Evolutionary conservation across 2,888 invertebrate genomes (phyloP), one percentile per base, ranked within the genome.

Genomic region (Arctia plantaginis): DNA sequence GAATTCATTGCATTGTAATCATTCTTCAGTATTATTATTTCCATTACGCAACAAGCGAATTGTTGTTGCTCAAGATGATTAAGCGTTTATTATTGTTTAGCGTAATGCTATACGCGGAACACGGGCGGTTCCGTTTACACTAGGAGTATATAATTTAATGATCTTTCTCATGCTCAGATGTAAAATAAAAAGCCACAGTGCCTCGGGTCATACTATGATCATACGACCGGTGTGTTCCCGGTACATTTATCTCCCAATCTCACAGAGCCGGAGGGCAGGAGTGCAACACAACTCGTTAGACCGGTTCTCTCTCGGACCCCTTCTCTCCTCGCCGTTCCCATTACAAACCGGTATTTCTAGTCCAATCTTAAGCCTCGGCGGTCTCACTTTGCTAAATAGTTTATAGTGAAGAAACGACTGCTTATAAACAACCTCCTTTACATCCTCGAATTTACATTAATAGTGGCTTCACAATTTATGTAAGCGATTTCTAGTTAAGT

Each of bases 211-310:
- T 74, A 81, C 77, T 86, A 82, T 86, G 85, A 85, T 84, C 85
- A 84, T 88, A 84, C 81, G 82, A 81, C 78, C 80, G 47, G 64
- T 64, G 74, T 78, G 84, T 90, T 90, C 90, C 89, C 82, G 83
- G 90, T 88, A 87, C 87, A 89, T 90, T 91, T 92, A 93, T 93
- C 90, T 88, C 90, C 90, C 86, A 90, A 93, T 93, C 91, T 91
- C 79, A 87, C 82, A 84, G 77, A 82, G 84, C 87, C 84, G 80
- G 81, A 85, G 87, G 89, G 90, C 90, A 90, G 86, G 88, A 91
- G 91, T 89, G 91, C 89, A 90, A 87, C 91, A 87, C 87, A 89
- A 90, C 90, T 88, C 81, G 91, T 87, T 80, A 74, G 82, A 90
- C 89, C 85, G 86, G 87, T 86, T 74, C 44, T 66, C 71, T n/a